Base-by-base conservation (phyloP, 2,797 vertebrate species). In the Uromys caudimaculatus region DNA sequence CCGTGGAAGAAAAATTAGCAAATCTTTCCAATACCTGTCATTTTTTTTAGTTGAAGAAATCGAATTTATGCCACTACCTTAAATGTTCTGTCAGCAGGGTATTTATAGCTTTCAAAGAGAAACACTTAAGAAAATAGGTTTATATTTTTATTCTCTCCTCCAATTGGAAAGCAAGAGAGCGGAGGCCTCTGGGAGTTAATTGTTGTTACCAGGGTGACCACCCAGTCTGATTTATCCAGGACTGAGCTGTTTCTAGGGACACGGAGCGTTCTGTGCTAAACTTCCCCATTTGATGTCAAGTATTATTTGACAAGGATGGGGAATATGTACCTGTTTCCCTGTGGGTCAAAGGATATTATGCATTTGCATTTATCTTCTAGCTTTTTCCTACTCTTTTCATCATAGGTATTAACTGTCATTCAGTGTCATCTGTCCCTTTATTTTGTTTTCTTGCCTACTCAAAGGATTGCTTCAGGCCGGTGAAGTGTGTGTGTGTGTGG, bases 141-240 rank as follows among this genome's bases (percentile, higher is more conserved):
- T 21, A n/a, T 69, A 23, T 82, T 90, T 75, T 85, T 76, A 94
- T 87, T 95, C 64, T 73, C 35, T 11, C 41, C 11, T 85, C 54
- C 50, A 92, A 94, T 81, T 90, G 69, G 87, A 95, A 97, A 88
- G 60, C 52, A 93, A 95, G 41, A 52, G 78, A 93, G 8, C 64
- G 71, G 60, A 95, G 56, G 38, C 52, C 73, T 94, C 84, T 90
- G 78, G 9, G 50, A 95, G 58, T 90, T 96, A 85, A 92, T 84
- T 79, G 12, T 71, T 82, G 88, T 95, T 97, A 89, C 93, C 93
- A 97, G 38, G 32, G 94, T 96, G 91, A 95, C 92, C 76, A 94
- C 24, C 38, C 44, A 82, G 85, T 97, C 89, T 94, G 60, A 50
- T 91, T 95, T 90, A 90, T 85, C 52, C 35, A 60, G 5, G 54